Conservation (phyloP, 2,888 invertebrate genomes). For the Nebria brevicollis region DNA sequence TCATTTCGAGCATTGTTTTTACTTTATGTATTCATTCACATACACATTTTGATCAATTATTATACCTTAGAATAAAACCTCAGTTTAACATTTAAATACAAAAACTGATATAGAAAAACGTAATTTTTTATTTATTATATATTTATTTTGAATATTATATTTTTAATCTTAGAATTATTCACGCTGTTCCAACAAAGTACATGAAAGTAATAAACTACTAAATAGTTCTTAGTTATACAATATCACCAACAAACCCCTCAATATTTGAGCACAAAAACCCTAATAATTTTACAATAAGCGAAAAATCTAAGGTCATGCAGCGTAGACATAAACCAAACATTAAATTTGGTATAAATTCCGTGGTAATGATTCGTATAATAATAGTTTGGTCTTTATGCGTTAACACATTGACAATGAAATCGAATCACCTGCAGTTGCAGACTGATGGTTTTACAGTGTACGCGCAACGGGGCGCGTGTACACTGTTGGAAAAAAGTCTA, state of each 20-base stretch:
- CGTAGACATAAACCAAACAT: not conserved
- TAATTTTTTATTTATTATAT: too few species aligned
- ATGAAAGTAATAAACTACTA: not conserved
- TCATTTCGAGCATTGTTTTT: too few species aligned
- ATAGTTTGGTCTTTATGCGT: conserved; percentile 13
- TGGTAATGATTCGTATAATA: conserved; percentile 4
- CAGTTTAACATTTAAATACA: too few species aligned
- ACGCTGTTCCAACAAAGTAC: not conserved
- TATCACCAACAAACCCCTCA: not conserved
- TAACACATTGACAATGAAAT: conserved; percentile 13
- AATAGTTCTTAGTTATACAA: not conserved
- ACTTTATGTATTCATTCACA: too few species aligned
- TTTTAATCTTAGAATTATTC: not conserved
- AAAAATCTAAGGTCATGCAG: not conserved
- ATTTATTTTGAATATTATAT: not conserved
- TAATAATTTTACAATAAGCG: not conserved
- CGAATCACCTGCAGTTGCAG: conserved; percentile 15
- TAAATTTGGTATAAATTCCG: conserved; percentile 5
- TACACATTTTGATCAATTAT: too few species aligned
- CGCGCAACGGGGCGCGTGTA: conserved; percentile 15
- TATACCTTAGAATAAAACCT: too few species aligned
- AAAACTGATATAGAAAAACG: too few species aligned
- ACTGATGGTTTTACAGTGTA: conserved; percentile 9
- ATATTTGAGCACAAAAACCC: conserved; percentile 12
- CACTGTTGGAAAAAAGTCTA: not conserved